These are phyloP conservation scores for Halisarca cf. caerulea DNA, from an alignment of 37 sponge, comb jelly and placozoan species.

Conservation along the genomic window DNA sequence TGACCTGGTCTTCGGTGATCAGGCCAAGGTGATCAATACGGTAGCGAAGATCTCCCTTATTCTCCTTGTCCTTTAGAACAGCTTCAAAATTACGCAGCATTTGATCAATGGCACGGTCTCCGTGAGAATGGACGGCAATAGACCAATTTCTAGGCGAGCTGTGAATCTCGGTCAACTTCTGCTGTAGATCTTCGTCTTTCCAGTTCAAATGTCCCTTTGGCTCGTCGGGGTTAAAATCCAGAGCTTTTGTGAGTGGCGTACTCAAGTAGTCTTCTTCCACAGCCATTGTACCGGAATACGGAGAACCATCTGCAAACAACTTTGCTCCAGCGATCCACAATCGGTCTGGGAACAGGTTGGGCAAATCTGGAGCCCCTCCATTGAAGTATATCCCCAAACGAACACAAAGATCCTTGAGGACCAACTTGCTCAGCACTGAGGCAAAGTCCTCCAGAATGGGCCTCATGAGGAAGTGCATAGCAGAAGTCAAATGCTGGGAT, in stretches of 20 bases:
- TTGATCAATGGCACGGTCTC: slow-evolving; percentile 60
- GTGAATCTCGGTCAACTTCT: slow-evolving; percentile 34
- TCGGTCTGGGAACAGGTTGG: background rate
- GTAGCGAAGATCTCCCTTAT: slow-evolving; percentile 30
- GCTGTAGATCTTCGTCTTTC: slow-evolving; percentile 6
- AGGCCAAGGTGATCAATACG: slow-evolving; percentile 64
- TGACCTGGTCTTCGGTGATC: slow-evolving; percentile 46
- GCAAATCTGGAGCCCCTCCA: background rate
- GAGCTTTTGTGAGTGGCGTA: slow-evolving; percentile 29
- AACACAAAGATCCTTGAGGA: background rate
- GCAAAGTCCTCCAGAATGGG: background rate
- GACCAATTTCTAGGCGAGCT: background rate
- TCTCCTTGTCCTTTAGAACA: background rate
- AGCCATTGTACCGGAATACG: slow-evolving; percentile 51
- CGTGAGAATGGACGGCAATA: slow-evolving; percentile 59
- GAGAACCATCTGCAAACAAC: slow-evolving; percentile 64
- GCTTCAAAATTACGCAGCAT: slow-evolving; percentile 31
- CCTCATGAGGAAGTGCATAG: background rate
- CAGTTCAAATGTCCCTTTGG: slow-evolving; percentile 24
- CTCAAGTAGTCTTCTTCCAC: slow-evolving; percentile 46
- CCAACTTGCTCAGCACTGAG: background rate
- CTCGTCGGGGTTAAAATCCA: slow-evolving; percentile 18
- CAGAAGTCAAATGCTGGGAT: too few relatives aligned
- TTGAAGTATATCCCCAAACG: slow-evolving; percentile 25
- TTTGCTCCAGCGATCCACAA: slow-evolving; percentile 54